Evolutionary conservation across 2,888 invertebrate genomes (phyloP).

Genomic region (Suillia variegata): DNA sequence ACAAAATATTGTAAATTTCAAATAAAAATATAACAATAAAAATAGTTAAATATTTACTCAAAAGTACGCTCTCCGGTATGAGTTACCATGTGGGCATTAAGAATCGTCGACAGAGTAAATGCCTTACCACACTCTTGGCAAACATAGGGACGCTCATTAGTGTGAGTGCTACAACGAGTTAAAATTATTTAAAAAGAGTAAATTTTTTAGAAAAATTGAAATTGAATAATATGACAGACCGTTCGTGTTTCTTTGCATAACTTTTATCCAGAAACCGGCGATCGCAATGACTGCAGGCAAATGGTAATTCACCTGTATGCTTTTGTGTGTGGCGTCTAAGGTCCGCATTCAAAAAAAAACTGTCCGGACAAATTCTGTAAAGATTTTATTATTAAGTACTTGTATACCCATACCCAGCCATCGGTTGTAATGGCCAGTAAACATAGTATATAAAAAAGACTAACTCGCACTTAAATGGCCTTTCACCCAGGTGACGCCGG

Average conservation of each 20-base stretch:
- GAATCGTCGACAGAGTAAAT: constrained; percentile 37
- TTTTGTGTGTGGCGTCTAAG: constrained; percentile 35
- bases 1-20: no score
- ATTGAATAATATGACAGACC: constrained; percentile 14
- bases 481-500: constrained; percentile 38
- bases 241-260: constrained; percentile 35
- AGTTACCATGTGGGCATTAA: constrained; percentile 38
- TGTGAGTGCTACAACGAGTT: no score
- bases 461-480: constrained; percentile 39
- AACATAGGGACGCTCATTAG: background rate
- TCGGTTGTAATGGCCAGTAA: background rate
- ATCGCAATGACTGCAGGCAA: constrained; percentile 35
- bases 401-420: background rate
- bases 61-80: constrained; percentile 23
- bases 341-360: constrained; percentile 35
- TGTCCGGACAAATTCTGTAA: constrained; percentile 33
- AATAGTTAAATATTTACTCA: no score
- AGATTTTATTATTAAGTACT: background rate
- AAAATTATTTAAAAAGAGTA: no score
- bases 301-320: constrained; percentile 38
- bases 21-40: no score
- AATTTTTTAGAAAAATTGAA: no score
- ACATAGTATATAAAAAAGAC: background rate
- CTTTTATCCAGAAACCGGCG: constrained; percentile 35
- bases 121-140: constrained; percentile 20